Evolutionary conservation across 2,113 vertebrate species (phyloP).

Genomic region (Noturus placidus): DNA sequence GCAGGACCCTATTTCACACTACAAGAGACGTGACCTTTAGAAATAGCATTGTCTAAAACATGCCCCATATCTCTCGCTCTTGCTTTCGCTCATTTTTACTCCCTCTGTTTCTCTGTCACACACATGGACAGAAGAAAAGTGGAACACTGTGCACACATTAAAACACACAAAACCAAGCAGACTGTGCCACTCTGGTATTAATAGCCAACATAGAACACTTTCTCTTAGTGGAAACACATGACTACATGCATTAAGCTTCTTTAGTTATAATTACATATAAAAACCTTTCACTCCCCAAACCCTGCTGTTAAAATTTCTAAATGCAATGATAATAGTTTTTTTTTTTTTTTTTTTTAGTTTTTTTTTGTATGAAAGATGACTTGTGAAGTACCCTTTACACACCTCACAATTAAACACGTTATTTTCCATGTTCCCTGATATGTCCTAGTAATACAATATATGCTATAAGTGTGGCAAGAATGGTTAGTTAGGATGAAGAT

Average conservation of each 20-base stretch:
- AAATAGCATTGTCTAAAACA: slow-evolving; percentile 48
- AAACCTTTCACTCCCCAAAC: neutral
- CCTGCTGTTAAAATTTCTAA: slow-evolving; percentile 16
- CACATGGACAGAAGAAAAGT: neutral
- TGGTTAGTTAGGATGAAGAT: neutral
- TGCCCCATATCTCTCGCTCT: slow-evolving; percentile 11
- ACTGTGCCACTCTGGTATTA: neutral
- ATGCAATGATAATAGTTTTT: neutral
- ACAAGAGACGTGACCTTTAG: slow-evolving; percentile 58
- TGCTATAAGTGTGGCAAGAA: neutral
- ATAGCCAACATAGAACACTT: neutral
- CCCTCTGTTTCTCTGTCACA: neutral
- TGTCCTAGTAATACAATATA: neutral
- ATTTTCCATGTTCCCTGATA: neutral
- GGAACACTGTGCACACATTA: neutral
- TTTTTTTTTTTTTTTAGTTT: too few relatives aligned
- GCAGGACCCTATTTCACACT: slow-evolving; percentile 49
- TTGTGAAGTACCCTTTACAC: neutral
- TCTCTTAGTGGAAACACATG: neutral
- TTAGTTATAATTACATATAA: slow-evolving; percentile 7
- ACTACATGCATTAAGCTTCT: slow-evolving; percentile 6
- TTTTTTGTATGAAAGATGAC: neutral
- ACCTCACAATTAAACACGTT: neutral
- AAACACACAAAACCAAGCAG: slow-evolving; percentile 8
- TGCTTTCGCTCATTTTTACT: neutral